Evolutionary conservation across 1,140 invertebrate species (phyloP).

Genomic region (Hycleus phaleratus): DNA sequence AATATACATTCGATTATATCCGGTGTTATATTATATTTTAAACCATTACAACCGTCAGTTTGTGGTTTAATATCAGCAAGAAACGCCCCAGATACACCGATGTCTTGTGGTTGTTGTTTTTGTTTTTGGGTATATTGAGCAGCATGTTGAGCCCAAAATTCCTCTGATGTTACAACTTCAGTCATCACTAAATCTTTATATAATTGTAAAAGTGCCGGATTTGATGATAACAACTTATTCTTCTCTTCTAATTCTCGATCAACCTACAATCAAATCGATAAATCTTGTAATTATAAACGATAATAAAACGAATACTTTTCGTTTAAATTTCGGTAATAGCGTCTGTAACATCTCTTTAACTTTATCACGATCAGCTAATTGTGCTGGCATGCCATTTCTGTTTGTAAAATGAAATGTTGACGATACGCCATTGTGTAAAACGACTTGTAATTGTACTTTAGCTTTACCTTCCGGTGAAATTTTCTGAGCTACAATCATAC

Average conservation of each 20-base stretch:
- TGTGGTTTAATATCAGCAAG: slow-evolving; percentile 93
- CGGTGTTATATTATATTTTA: slow-evolving; percentile 94
- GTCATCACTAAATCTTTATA: slow-evolving; percentile 92
- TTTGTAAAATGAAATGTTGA: slow-evolving; percentile 98
- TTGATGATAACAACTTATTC: slow-evolving; percentile 71
- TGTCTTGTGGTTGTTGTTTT: slow-evolving; percentile 66
- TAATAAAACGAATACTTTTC: slow-evolving; percentile 49
- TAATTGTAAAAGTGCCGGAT: slow-evolving; percentile 74
- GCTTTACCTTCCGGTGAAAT: slow-evolving; percentile 97
- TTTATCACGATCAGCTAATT: slow-evolving; percentile 83
- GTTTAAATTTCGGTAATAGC: slow-evolving; percentile 89
- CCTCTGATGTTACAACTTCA: slow-evolving; percentile 87
- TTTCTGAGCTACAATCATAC: slow-evolving; percentile 73
- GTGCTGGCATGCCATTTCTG: slow-evolving; percentile 67
- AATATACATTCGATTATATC: slow-evolving; percentile 98
- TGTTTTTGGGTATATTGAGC: slow-evolving; percentile 66
- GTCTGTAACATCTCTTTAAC: slow-evolving; percentile 91
- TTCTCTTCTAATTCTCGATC: slow-evolving; percentile 91
- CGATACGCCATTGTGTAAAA: slow-evolving; percentile 86
- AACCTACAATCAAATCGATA: slow-evolving; percentile 42
- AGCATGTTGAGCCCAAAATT: slow-evolving; percentile 91
- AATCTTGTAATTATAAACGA: not conserved
- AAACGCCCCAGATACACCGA: slow-evolving; percentile 82
- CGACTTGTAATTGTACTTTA: slow-evolving; percentile 97
- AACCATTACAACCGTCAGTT: slow-evolving; percentile 92